Percentiles rank a stretch among this genome's conserved stretches.
These are phyloP conservation scores for Chymomyza amoena DNA, from an alignment of 2,888 invertebrate genomes.

Conservation along the genomic window DNA sequence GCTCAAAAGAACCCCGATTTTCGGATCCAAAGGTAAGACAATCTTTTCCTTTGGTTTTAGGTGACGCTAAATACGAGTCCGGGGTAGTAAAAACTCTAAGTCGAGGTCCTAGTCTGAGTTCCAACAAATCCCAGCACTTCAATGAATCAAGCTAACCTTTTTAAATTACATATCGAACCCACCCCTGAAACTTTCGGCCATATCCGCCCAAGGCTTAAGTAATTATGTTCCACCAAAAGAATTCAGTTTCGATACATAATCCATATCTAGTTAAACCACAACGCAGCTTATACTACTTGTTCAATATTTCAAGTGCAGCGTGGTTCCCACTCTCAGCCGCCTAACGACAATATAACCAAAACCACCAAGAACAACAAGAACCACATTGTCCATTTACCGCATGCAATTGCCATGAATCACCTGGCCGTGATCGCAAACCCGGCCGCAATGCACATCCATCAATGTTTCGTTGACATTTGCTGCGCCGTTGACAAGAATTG, in stretches of 20 bases:
- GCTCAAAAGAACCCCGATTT: no score
- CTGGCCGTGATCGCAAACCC: slow-evolving; percentile 46
- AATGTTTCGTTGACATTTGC: slow-evolving; percentile 72
- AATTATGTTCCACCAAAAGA: not conserved
- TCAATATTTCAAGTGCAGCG: slow-evolving; percentile 1
- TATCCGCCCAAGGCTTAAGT: no score
- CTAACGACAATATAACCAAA: slow-evolving; percentile 12
- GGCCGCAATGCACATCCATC: slow-evolving; percentile 60
- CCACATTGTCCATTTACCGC: slow-evolving; percentile 55
- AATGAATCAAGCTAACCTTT: no score
- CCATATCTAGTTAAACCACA: slow-evolving; percentile 30
- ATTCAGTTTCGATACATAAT: not conserved
- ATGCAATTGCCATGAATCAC: slow-evolving; percentile 71
- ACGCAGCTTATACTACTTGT: slow-evolving; percentile 31
- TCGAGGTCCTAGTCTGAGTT: no score
- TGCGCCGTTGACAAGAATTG: slow-evolving; percentile 69
- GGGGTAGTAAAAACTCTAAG: no score
- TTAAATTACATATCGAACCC: no score
- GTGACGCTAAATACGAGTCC: no score
- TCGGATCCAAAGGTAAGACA: no score
- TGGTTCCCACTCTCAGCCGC: not conserved
- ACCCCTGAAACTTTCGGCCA: no score
- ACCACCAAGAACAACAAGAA: slow-evolving; percentile 22
- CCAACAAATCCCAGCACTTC: no score
- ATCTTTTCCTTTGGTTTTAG: no score